Evolutionary conservation across 2,888 invertebrate species (phyloP), one percentile per base, ranked within the genome.

Genomic region (Heliconius erato): DNA sequence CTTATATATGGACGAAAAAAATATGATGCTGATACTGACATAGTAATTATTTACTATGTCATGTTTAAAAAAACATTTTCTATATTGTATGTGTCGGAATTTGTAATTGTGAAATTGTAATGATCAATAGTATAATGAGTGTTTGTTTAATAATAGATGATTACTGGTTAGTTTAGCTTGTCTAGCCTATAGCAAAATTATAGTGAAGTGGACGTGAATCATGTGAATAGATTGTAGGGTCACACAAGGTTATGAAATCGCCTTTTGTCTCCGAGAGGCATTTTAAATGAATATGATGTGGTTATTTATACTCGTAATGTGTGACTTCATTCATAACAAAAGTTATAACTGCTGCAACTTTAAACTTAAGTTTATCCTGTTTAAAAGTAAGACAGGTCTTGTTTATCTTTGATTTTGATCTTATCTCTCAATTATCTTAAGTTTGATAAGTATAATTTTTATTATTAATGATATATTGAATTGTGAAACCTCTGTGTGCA

Each of bases 201-300:
- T 82, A 83, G 83, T 81, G 84, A 84, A 84, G 54, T 78, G 65
- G 74, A 72, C 76, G 68, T 86, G 84, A 86, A 85, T 86, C 85
- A 86, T 81, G 78, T 81, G 81, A 82, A 85, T 81, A 82, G 84
- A 84, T 82, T 85, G 86, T 84, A 81, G 85, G 86, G 87, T 85
- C 86, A 85, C 84, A 84, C 87, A 88, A 88, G 88, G 88, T 86
- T 88, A 87, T 85, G 85, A 87, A 86, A 85, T 85, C 71, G 76
- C 81, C 82, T 85, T 85, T 86, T 85, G 86, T 86, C 85, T 84
- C 79, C 85, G 81, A 79, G 80, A 85, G 78, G 81, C 80, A 80
- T 83, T 83, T 84, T 86, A 82, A 85, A 84, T 82, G 76, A 82
- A 81, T 83, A 79, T 79, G 67, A 74, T 74, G 72, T 79, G 79